Conservation (phyloP, 2,113 vertebrate genomes). For the Nothobranchius furzeri region DNA sequence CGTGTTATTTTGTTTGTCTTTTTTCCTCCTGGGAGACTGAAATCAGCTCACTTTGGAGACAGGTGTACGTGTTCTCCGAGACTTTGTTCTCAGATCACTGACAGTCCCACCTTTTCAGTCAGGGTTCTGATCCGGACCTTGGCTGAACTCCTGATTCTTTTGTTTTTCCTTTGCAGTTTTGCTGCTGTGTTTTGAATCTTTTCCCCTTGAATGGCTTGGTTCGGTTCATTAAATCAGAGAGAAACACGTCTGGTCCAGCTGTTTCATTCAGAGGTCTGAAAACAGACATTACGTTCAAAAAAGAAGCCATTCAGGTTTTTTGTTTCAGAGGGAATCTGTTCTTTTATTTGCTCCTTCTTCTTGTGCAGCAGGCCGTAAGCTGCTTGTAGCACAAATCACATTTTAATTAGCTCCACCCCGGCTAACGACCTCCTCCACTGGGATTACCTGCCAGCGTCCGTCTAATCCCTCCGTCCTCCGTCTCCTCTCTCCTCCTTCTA, state of each 20-base stretch:
- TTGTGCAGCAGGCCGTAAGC: constrained; percentile 49
- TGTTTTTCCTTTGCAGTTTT: neutral
- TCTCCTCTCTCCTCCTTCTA: constrained; percentile 15
- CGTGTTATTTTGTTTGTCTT: neutral
- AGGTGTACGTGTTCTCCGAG: too few relatives aligned
- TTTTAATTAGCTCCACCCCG: constrained; percentile 67
- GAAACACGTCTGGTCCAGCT: neutral
- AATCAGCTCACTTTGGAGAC: neutral
- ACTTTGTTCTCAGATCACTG: neutral
- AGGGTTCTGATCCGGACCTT: neutral
- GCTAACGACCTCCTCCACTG: constrained; percentile 61
- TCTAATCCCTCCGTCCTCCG: constrained; percentile 55
- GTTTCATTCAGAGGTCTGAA: neutral
- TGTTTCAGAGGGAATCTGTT: constrained; percentile 4
- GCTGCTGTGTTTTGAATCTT: neutral
- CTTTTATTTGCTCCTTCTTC: constrained; percentile 8
- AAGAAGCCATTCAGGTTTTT: constrained; percentile 11
- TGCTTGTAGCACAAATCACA: constrained; percentile 67
- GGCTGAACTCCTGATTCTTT: neutral
- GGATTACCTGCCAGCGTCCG: constrained; percentile 64
- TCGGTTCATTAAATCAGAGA: neutral
- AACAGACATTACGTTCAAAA: constrained; percentile 11
- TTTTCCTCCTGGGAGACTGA: neutral
- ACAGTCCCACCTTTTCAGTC: neutral
- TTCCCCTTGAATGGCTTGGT: neutral